Evolutionary conservation across 1,140 invertebrate species (phyloP), one percentile per base, ranked within the genome.

Genomic region (Papilio polyxenes): DNA sequence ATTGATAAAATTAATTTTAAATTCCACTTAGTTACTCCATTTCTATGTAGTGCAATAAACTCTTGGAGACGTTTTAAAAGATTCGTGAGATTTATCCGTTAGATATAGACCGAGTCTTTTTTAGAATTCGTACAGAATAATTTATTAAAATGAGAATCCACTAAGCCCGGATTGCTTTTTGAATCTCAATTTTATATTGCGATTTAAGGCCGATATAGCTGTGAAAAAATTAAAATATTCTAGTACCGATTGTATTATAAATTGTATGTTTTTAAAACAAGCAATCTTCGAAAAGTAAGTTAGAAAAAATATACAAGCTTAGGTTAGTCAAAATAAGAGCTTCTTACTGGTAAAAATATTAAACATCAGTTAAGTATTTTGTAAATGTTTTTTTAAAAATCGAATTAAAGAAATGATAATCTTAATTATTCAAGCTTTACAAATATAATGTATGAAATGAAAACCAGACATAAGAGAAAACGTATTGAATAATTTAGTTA

Each of bases 81-180:
- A 72, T 72, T 40, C 65, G 65, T 72, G 65, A 72, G 65, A 72
- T 72, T 72, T 72, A 72, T 72, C 65, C 65, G 65, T 72, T 72
- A 72, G 65, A 72, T 72, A 72, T 11, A 3, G 23, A 59, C 8
- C 23, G 23, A 65, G 62, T 31, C 23, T 65, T 31, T 65, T 65
- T 65, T 65, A 23, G 62, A 65, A 65, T 65, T 65, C 62, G 20
- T 65, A 37, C 10, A 37, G 62, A 72, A 72, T 37, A 72, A 72
- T 72, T 72, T 72, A 72, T 72, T 11, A 72, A 72, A 72, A 72
- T 72, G 65, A 72, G 65, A 72, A 37, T 72, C 65, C 65, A 37
- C 65, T 37, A 13, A 37, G 23, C 9, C 23, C 62, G 62, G 62
- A 65, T 65, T 23, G 56, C 56, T 59, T 59, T 59, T 59, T 59